These are phyloP conservation scores for Trematocara stigmaticum DNA, from an alignment of 2,113 vertebrate genomes.

Conservation along the genomic window DNA sequence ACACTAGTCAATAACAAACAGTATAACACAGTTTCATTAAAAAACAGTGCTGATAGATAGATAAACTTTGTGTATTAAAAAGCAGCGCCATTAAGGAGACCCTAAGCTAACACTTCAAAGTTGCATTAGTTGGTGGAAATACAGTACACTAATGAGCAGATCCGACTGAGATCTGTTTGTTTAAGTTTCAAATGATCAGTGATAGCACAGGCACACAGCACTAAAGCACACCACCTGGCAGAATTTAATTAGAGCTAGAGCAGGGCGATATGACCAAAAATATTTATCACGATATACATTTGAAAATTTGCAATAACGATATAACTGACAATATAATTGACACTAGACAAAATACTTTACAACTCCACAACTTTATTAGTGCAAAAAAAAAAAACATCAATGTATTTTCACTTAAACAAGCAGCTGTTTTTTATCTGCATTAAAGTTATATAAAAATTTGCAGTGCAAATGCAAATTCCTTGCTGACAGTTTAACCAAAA, in stretches of 20 bases:
- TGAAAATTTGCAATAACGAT: too few species aligned
- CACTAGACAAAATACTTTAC: too few species aligned
- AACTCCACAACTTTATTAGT: too few species aligned
- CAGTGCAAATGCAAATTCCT: too few species aligned
- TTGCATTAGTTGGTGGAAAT: not conserved
- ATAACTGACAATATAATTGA: too few species aligned
- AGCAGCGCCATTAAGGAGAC: not conserved
- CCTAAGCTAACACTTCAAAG: conserved; percentile 6
- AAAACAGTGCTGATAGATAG: not conserved
- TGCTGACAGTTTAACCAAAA: too few species aligned
- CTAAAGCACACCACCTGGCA: not conserved
- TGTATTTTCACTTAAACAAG: too few species aligned
- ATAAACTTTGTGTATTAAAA: not conserved
- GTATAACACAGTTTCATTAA: not conserved
- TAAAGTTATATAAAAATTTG: too few species aligned
- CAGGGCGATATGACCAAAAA: too few species aligned
- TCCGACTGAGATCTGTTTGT: not conserved
- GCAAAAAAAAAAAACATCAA: too few species aligned
- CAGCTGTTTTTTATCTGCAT: too few species aligned
- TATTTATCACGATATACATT: too few species aligned
- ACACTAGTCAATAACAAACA: not conserved
- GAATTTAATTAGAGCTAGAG: not conserved
- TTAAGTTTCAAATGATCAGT: not conserved
- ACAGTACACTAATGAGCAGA: not conserved
- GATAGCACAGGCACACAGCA: not conserved